Conservation (phyloP, 92 coral and sea anemone genomes). For the Pocillopora grandis region DNA sequence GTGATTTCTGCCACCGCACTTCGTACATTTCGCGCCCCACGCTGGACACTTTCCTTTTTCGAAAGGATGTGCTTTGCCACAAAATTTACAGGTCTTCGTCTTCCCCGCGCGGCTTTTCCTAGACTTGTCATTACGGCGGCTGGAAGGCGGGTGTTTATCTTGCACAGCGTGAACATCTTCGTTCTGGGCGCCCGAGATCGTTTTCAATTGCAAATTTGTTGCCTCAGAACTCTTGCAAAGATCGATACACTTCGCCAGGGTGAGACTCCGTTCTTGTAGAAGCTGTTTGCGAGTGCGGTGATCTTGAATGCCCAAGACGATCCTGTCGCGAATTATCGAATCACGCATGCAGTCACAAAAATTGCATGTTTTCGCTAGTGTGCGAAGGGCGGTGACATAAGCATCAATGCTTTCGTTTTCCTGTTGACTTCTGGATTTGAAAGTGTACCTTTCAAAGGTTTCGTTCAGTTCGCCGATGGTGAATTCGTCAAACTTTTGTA, state of each 20-base stretch:
- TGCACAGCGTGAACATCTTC: neutral
- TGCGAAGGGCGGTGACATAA: conserved; percentile 35
- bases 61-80: neutral
- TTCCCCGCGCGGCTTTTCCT: conserved; percentile 10
- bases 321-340: conserved; percentile 33
- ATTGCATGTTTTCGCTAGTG: conserved; percentile 44
- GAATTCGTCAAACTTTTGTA: conserved; percentile 49
- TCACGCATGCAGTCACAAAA: conserved; percentile 38
- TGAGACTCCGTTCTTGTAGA: conserved; percentile 49
- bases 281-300: conserved; percentile 20
- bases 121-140: neutral
- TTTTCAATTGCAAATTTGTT: too few species aligned
- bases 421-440: conserved; percentile 40
- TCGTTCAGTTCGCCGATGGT: conserved; percentile 49
- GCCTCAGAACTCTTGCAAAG: neutral
- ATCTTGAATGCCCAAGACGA: conserved; percentile 31
- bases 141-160: neutral
- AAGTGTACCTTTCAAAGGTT: conserved; percentile 38
- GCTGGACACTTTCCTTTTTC: conserved; percentile 8
- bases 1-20: conserved; percentile 8
- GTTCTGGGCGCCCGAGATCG: neutral
- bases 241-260: conserved; percentile 47
- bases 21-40: conserved; percentile 9
- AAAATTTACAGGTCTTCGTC: conserved; percentile 4
- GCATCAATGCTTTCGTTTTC: conserved; percentile 38